Conservation (phyloP, 2,888 invertebrate genomes). For the Pardosa pseudoannulata region DNA sequence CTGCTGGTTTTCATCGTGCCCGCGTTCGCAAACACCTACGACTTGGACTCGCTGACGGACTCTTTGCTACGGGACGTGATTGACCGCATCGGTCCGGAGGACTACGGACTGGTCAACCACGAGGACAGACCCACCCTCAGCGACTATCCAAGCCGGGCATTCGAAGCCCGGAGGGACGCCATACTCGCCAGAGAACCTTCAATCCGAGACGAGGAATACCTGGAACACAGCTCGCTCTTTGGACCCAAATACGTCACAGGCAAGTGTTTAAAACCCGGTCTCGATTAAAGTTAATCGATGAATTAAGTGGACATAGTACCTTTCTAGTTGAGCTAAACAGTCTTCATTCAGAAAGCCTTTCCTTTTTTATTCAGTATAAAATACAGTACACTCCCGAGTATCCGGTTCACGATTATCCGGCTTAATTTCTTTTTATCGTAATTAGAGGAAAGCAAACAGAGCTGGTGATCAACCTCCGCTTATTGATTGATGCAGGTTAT, state of each 20-base stretch:
- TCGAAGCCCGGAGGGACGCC: constrained; percentile 56
- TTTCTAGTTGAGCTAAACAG: too few relatives aligned
- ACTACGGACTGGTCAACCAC: constrained; percentile 80
- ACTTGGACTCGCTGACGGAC: constrained; percentile 80
- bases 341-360: neutral
- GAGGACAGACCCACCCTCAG: constrained; percentile 75
- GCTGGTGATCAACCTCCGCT: too few relatives aligned
- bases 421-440: too few relatives aligned
- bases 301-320: too few relatives aligned
- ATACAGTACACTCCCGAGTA: too few relatives aligned
- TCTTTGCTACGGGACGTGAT: constrained; percentile 86
- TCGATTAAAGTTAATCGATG: neutral
- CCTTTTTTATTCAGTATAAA: neutral
- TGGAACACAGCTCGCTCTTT: constrained; percentile 88
- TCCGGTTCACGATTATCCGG: too few relatives aligned
- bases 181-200: constrained; percentile 73
- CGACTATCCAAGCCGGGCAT: constrained; percentile 6
- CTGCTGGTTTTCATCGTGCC: constrained; percentile 9
- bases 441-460: too few relatives aligned
- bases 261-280: too few relatives aligned
- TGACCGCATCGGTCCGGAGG: constrained; percentile 86
- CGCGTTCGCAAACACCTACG: constrained; percentile 29
- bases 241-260: constrained; percentile 81
- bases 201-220: constrained; percentile 89
- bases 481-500: too few relatives aligned